Conservation (phyloP, 2,888 invertebrate genomes). For the Phytoseiulus persimilis region DNA sequence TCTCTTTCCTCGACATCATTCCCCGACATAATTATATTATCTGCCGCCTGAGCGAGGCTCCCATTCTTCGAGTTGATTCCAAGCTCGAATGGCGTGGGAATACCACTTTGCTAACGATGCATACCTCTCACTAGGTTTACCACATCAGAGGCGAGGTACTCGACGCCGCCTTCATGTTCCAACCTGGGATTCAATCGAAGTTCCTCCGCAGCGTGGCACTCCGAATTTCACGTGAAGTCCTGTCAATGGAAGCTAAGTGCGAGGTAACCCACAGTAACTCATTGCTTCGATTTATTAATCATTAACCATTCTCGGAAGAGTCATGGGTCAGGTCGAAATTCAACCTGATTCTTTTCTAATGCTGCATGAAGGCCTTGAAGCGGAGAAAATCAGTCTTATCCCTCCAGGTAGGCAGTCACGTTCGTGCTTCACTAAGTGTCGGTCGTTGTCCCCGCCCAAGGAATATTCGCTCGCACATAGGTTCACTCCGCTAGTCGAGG, state of each 20-base stretch:
- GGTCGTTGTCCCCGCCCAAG: not conserved
- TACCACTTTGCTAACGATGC: too few species aligned
- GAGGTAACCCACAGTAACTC: slow-evolving; percentile 45
- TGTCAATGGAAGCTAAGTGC: slow-evolving; percentile 55
- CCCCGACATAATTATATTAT: too few species aligned
- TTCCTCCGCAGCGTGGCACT: slow-evolving; percentile 55
- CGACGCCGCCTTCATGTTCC: slow-evolving; percentile 33
- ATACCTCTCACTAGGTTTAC: not conserved
- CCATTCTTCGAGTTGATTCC: too few species aligned
- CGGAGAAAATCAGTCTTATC: not conserved
- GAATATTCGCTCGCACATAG: not conserved
- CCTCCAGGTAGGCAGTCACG: not conserved
- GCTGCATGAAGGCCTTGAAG: slow-evolving; percentile 5
- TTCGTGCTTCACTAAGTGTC: not conserved
- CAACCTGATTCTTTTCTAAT: not conserved
- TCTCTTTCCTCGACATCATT: too few species aligned
- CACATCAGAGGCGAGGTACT: slow-evolving; percentile 30
- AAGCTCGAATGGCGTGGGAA: too few species aligned
- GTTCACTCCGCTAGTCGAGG: not conserved
- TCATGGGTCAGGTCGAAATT: not conserved
- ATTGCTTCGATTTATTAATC: not conserved
- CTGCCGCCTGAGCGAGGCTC: too few species aligned
- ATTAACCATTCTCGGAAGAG: not conserved
- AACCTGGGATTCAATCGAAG: slow-evolving; percentile 8
- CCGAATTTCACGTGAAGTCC: slow-evolving; percentile 55